Conservation (phyloP, 1,140 invertebrate species). For the Drosophila pandora region DNA sequence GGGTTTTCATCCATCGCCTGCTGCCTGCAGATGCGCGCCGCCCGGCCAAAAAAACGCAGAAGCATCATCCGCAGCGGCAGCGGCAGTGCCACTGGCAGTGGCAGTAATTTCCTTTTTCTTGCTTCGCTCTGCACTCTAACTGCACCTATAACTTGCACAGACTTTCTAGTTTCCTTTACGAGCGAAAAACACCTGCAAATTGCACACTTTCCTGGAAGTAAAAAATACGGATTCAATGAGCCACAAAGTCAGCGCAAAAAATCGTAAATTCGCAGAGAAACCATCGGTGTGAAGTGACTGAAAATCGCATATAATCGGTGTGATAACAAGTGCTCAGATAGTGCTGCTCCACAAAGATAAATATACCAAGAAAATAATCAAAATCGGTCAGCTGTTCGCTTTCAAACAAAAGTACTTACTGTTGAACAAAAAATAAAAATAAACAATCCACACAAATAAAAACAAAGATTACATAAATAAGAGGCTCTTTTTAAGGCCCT, state of each 20-base stretch:
- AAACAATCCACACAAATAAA: conserved; percentile 1
- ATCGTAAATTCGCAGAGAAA: conserved; percentile 8
- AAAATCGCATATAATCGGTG: conserved; percentile 29
- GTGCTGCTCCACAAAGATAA: conserved; percentile 26
- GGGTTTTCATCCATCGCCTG: conserved; percentile 38
- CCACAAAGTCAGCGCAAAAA: conserved; percentile 3
- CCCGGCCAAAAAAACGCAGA: conserved; percentile 39
- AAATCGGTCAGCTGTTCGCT: conserved; percentile 19
- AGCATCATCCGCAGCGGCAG: conserved; percentile 10
- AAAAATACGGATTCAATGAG: background rate
- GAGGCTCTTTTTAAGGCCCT: conserved; percentile 32
- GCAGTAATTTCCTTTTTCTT: conserved; percentile 11
- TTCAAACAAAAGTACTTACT: background rate
- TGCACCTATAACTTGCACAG: conserved; percentile 19
- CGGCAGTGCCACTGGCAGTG: conserved; percentile 8
- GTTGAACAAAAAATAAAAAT: background rate
- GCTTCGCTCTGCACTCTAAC: conserved; percentile 8
- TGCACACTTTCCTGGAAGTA: background rate
- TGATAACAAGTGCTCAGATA: conserved; percentile 34
- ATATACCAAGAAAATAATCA: conserved; percentile 3
- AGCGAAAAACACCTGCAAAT: conserved; percentile 2
- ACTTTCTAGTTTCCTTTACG: conserved; percentile 7
- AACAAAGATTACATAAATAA: conserved; percentile 48
- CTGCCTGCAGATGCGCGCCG: conserved; percentile 46
- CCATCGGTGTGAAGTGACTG: conserved; percentile 20